Evolutionary conservation across 1,140 invertebrate species (phyloP).

Genomic region (Drosophila willistoni): DNA sequence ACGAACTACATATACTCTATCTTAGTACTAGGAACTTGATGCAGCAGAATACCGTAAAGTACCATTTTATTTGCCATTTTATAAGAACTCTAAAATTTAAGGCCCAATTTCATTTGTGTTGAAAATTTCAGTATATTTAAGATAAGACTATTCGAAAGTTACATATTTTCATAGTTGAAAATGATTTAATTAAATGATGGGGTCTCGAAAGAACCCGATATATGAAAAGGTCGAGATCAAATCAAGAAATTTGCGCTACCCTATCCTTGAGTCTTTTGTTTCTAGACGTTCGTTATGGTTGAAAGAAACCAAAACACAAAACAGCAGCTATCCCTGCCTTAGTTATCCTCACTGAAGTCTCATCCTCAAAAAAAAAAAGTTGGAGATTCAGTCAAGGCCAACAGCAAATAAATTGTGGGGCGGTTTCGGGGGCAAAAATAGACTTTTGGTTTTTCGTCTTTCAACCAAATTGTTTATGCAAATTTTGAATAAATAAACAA

Average conservation of each 20-base stretch:
- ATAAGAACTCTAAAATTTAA: too few relatives aligned
- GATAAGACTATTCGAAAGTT: too few relatives aligned
- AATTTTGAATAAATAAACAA: conserved; percentile 82
- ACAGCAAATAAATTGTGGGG: conserved; percentile 8
- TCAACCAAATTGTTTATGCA: conserved; percentile 80
- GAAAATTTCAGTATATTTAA: too few relatives aligned
- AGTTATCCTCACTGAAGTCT: not conserved
- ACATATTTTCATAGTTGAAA: too few relatives aligned
- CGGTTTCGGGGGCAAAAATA: conserved; percentile 42
- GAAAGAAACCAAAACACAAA: not conserved
- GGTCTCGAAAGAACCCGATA: not conserved
- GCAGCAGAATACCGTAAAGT: too few relatives aligned
- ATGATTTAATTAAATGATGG: too few relatives aligned
- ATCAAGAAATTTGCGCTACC: not conserved
- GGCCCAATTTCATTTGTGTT: too few relatives aligned
- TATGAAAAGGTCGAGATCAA: not conserved
- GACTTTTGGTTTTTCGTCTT: conserved; percentile 82
- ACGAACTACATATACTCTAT: conserved; percentile 25
- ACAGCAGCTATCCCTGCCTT: not conserved
- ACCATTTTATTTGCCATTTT: too few relatives aligned
- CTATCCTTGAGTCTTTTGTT: not conserved
- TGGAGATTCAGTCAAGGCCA: conserved; percentile 35
- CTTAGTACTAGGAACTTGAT: not conserved
- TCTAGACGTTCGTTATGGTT: not conserved
- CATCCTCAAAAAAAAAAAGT: too few relatives aligned